Percentiles rank a stretch among this genome's conserved stretches.
Evolutionary conservation across 2,113 vertebrate genomes (phyloP).

Genomic region (Pteropus alecto): DNA sequence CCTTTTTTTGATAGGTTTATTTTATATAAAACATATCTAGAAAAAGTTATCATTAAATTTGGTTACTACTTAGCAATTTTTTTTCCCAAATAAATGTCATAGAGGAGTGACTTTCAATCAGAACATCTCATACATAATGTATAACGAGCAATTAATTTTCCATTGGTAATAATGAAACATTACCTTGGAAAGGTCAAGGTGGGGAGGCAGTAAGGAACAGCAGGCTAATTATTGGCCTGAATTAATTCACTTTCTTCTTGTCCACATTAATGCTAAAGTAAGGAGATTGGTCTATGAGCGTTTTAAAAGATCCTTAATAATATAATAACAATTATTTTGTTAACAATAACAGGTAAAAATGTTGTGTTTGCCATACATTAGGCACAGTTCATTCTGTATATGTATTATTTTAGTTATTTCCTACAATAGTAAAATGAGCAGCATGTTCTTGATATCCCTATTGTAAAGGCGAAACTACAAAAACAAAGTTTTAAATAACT

Average conservation of each 20-base stretch:
- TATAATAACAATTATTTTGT: neutral
- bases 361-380: neutral
- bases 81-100: neutral
- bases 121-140: neutral
- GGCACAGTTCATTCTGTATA: neutral
- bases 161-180: neutral
- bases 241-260: constrained; percentile 6
- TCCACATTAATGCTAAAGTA: neutral
- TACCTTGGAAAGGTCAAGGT: neutral
- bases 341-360: neutral
- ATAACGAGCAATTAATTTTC: neutral
- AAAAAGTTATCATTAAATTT: neutral
- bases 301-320: neutral
- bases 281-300: neutral
- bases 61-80: neutral
- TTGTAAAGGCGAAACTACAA: neutral
- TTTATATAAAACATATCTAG: neutral
- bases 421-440: neutral
- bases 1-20: neutral
- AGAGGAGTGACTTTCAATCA: neutral
- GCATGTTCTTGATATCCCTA: neutral
- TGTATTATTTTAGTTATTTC: neutral
- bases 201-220: neutral
- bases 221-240: neutral
- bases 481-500: neutral